phyloP scores from a whole-genome alignment of 2,797 vertebrate species.

The Acipenser oxyrinchus region DNA sequence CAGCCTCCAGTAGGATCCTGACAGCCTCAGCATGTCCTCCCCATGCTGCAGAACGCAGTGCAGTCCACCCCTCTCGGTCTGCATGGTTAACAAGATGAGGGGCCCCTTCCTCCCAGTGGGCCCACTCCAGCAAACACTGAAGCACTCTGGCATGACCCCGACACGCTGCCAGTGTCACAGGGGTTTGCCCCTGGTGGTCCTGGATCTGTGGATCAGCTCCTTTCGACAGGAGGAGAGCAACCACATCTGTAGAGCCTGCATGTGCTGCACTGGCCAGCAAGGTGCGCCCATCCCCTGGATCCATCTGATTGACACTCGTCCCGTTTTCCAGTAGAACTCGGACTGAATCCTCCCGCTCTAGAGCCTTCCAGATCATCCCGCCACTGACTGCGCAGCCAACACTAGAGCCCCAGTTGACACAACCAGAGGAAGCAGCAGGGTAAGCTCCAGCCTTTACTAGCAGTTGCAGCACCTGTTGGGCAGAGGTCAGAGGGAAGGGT shows the following conservation, averaged over 20 bases:
- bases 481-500: conserved; percentile 33
- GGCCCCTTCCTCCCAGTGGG: conserved; percentile 27
- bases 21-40: conserved; percentile 62
- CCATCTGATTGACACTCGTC: conserved; percentile 46
- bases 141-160: conserved; percentile 58
- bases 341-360: conserved; percentile 47
- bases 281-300: conserved; percentile 47
- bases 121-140: conserved; percentile 57
- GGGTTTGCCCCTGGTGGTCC: conserved; percentile 64
- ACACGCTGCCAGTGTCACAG: conserved; percentile 58
- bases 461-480: conserved; percentile 58
- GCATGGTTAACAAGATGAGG: conserved; percentile 49
- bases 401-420: conserved; percentile 25
- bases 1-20: conserved; percentile 52
- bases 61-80: conserved; percentile 70
- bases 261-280: conserved; percentile 57
- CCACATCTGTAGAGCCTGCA: conserved; percentile 50
- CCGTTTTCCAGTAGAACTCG: conserved; percentile 52
- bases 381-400: conserved; percentile 28
- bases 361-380: conserved; percentile 30
- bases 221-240: conserved; percentile 46
- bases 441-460: conserved; percentile 54
- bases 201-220: conserved; percentile 51
- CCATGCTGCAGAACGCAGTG: conserved; percentile 68
- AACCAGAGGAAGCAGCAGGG: conserved; percentile 29